Conservation (phyloP, 64 coral and sea anemone species). For the Actinia tenebrosa region DNA sequence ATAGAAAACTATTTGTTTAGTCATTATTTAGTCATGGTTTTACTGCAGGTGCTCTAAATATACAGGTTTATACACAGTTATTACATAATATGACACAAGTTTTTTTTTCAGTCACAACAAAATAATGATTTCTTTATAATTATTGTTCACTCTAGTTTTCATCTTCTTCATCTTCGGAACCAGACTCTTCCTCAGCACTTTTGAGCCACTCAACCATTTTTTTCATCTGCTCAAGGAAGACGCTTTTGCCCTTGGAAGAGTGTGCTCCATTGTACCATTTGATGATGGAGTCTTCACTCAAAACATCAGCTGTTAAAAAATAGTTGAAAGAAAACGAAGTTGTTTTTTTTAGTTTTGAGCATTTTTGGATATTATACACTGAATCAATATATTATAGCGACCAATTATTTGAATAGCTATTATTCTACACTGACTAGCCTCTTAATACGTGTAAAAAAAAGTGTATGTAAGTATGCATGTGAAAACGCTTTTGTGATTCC, state of each 20-base stretch:
- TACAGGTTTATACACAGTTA: too few relatives aligned
- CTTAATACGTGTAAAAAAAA: too few relatives aligned
- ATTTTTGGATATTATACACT: too few relatives aligned
- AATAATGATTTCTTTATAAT: neutral
- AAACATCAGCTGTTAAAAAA: slow-evolving; percentile 61
- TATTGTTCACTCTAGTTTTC: slow-evolving; percentile 9
- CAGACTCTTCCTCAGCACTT: slow-evolving; percentile 75
- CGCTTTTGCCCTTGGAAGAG: slow-evolving; percentile 82
- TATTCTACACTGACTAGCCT: too few relatives aligned
- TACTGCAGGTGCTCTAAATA: too few relatives aligned
- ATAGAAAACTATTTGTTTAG: too few relatives aligned
- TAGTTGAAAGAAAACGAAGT: neutral
- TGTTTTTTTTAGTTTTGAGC: too few relatives aligned
- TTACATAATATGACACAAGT: neutral
- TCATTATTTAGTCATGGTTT: too few relatives aligned
- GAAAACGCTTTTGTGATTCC: too few relatives aligned
- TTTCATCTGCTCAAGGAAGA: slow-evolving; percentile 94
- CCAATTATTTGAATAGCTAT: neutral
- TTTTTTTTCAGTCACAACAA: neutral
- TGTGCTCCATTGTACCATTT: slow-evolving; percentile 93
- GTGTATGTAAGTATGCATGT: too few relatives aligned
- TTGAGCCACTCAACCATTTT: slow-evolving; percentile 98
- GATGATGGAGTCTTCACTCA: slow-evolving; percentile 94
- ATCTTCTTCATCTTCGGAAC: slow-evolving; percentile 51
- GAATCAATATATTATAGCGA: too few relatives aligned